Evolutionary conservation across 2,888 invertebrate species (phyloP).

Genomic region (Trissolcus japonicus): DNA sequence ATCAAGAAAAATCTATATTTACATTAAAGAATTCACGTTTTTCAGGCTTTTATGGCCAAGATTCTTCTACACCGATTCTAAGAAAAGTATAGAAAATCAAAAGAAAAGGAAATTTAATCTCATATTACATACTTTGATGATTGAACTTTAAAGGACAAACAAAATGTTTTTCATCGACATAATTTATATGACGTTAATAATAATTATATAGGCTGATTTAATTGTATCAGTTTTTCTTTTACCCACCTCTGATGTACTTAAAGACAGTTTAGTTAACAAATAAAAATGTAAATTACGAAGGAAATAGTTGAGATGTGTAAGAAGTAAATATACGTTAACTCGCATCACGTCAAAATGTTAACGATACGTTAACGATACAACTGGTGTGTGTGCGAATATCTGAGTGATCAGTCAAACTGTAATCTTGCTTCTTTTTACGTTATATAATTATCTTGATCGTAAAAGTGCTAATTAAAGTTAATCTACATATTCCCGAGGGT

Average conservation of each 20-base stretch:
- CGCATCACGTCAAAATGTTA: constrained; percentile 15
- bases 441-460: constrained; percentile 9
- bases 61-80: too few relatives aligned
- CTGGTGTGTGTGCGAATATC: constrained; percentile 3
- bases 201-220: background rate
- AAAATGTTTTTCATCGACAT: background rate
- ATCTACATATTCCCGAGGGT: constrained; percentile 10
- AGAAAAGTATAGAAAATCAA: too few relatives aligned
- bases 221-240: too few relatives aligned
- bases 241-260: too few relatives aligned
- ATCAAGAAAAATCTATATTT: too few relatives aligned
- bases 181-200: background rate
- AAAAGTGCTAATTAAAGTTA: constrained; percentile 28
- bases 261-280: background rate
- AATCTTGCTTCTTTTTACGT: constrained; percentile 14
- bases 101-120: too few relatives aligned
- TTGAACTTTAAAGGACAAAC: too few relatives aligned
- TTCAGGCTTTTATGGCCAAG: too few relatives aligned
- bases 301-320: constrained; percentile 5
- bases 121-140: too few relatives aligned
- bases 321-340: background rate
- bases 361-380: constrained; percentile 18
- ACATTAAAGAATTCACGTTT: too few relatives aligned
- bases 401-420: constrained; percentile 4
- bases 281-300: background rate